Evolutionary conservation across 1,140 invertebrate species (phyloP), one percentile per base, ranked within the genome.

Genomic region (Chelonus insularis): DNA sequence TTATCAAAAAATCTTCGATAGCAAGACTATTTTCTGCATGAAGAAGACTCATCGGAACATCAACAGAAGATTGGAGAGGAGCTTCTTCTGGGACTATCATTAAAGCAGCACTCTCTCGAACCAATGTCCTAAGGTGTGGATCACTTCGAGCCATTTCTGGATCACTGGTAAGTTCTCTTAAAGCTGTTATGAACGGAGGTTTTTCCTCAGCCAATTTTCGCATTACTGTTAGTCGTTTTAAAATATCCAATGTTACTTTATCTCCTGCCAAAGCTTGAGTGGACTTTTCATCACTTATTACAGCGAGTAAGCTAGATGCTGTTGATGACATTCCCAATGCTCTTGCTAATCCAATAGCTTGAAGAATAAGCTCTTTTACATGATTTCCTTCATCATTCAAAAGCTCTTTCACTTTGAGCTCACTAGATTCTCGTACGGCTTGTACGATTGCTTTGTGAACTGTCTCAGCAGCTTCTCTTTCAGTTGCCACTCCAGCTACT

Each of bases 1-100:
- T 83, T 62, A 87, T 82, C n/a, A 91, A 70, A 67, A 88, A 90
- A 50, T 91, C 89, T 77, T 91, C 89, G 75, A 91, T 89, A 0
- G 89, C 89, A 3, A 91, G 75, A 69, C 84, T 85, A 66, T 91
- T 91, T 67, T 89, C 84, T 0, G 84, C 82, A 59, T 85, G 80
- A 29, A 91, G 81, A 18, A 91, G 73, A 48, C 84, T 84, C 1
- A 84, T 79, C 1, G 90, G 89, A 18, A 91, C 84, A 55, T 90
- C 88, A 29, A 76, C 84, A 2, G 89, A 90, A 3, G 84, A 87
- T 59, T 84, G 72, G n/a, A 88, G 69, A 0, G 84, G 82, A 1
- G 77, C 75, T 62, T 87, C 84, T 76, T 89, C 87, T 0, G 86
- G 85, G 56, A 86, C 80, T 25, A 88, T 85, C 85, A 88, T 87